These are phyloP conservation scores for Cerceris ruficornis DNA, from an alignment of 2,888 invertebrate species.

Conservation along the genomic window DNA sequence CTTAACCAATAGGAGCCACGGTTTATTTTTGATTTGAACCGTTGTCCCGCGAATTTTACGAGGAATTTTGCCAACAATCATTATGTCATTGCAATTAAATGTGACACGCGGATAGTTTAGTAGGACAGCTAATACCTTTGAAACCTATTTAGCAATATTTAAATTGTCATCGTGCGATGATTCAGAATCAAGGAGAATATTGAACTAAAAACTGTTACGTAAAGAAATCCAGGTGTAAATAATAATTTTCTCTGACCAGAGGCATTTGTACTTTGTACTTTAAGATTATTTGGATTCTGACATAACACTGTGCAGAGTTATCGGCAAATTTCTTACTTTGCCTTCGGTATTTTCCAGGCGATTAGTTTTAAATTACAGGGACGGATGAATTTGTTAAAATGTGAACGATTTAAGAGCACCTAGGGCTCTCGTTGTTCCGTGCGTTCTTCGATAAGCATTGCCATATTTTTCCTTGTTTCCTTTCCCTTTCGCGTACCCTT, in stretches of 20 bases:
- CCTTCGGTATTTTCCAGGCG: too few species aligned
- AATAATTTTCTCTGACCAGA: too few species aligned
- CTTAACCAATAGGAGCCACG: slow-evolving; percentile 9
- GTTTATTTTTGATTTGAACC: slow-evolving; percentile 27
- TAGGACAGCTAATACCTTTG: slow-evolving; percentile 6
- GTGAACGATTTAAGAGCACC: too few species aligned
- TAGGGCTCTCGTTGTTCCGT: background rate
- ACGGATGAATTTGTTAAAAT: too few species aligned
- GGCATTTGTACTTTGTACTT: too few species aligned
- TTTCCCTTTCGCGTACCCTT: slow-evolving; percentile 45
- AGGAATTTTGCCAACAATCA: slow-evolving; percentile 27
- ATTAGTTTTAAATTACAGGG: too few species aligned
- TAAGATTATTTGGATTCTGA: too few species aligned
- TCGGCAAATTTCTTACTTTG: too few species aligned
- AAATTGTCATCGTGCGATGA: background rate
- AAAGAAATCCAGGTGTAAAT: too few species aligned
- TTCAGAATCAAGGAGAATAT: background rate
- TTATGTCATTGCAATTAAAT: slow-evolving; percentile 33
- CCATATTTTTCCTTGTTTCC: slow-evolving; percentile 16
- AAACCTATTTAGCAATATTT: slow-evolving; percentile 7
- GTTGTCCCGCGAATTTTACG: slow-evolving; percentile 36
- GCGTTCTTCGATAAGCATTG: background rate
- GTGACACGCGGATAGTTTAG: slow-evolving; percentile 7
- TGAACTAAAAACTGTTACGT: background rate
- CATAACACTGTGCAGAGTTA: too few species aligned